Evolutionary conservation across 2,888 invertebrate genomes (phyloP), one percentile per base, ranked within the genome.

Genomic region (Caradrina kadenii): DNA sequence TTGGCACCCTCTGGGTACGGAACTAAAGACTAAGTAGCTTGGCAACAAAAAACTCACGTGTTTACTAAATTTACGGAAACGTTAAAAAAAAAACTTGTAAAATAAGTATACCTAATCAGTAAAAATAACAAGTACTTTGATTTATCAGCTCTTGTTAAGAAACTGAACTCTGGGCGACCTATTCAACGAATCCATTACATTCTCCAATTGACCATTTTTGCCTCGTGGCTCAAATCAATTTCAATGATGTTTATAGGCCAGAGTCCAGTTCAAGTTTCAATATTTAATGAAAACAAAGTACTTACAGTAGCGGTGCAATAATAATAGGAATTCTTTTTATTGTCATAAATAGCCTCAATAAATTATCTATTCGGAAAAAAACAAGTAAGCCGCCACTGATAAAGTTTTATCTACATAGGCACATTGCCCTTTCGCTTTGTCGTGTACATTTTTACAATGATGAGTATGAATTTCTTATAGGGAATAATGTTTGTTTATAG

Each of bases 371-470:
- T 66, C 65, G 71, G 56, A 61, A 74, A 81, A 66, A 70, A 73
- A 79, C 74, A 74, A 64, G 60, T 52, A 58, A 45, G n/a, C 49
- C 63, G 55, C 45, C 35, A 61, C 53, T 65, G 79, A 81, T 83
- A 83, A 81, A 31, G n/a, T 50, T 26, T 81, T 81, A 81, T 83
- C 79, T 74, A 58, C 65, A 42, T 82, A 79, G 63, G 66, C 62
- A 56, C 55, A 55, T 56, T 69, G 42, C 31, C 61, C 61, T 52
- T 54, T 54, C 60, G 42, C 39, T 31, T 69, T 60, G 39, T 68
- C 26, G 50, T 42, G 21, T 35, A 45, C 5, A 5, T 26, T 2
- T 45, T 19, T 17, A 67, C 26, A 49, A 56, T 68, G 11, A 65
- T 55, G 6, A 19, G 13, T 48, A 42, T 31, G 22, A 62, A 53